Conservation (phyloP, 1,140 invertebrate species). For the Thaumetopoea pityocampa region DNA sequence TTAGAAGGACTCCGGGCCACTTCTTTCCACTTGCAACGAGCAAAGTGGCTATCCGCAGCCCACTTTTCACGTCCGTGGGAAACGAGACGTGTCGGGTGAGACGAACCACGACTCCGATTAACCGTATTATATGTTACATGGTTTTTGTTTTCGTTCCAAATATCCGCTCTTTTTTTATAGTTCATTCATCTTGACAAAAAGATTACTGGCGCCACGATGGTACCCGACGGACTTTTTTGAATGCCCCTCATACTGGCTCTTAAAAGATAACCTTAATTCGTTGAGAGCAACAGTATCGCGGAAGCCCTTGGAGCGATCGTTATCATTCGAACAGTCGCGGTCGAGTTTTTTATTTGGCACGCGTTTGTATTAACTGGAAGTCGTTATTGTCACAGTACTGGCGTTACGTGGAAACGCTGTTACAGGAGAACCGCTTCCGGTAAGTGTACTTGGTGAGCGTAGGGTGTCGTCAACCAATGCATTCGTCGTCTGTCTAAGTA, state of each 20-base stretch:
- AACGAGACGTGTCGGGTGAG: no score
- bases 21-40: no score
- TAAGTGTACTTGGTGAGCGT: conserved; percentile 21
- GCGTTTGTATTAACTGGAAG: conserved; percentile 32
- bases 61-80: no score
- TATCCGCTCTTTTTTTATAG: conserved; percentile 14
- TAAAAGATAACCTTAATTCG: conserved; percentile 48
- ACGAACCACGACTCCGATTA: no score
- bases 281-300: conserved; percentile 32
- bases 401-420: conserved; percentile 17
- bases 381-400: conserved; percentile 4
- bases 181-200: conserved; percentile 37
- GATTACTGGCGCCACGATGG: conserved; percentile 46
- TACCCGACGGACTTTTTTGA: conserved; percentile 37
- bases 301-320: conserved; percentile 40
- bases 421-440: conserved; percentile 32
- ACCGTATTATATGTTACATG: no score
- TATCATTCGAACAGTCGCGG: conserved; percentile 43
- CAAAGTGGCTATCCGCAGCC: no score
- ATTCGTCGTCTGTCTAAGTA: conserved; percentile 17
- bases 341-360: conserved; percentile 43
- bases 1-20: no score
- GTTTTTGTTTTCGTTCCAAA: conserved; percentile 7
- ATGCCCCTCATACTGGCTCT: conserved; percentile 43
- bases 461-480: conserved; percentile 20